Conservation (phyloP, 1,140 invertebrate species). For the Drusus annulatus region DNA sequence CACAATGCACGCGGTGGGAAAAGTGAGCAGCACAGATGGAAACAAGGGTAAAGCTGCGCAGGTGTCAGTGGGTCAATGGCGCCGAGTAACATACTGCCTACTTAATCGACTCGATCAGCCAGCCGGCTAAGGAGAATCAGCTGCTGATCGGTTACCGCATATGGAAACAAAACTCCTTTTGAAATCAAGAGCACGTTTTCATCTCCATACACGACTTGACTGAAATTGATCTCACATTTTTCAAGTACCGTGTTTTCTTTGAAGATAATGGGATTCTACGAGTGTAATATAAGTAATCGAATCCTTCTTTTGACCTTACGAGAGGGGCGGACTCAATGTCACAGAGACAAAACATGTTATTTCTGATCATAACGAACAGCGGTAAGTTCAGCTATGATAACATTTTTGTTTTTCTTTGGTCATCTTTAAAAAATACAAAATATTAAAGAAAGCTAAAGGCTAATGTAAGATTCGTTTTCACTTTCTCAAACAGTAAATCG, state of each 20-base stretch:
- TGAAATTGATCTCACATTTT: neutral
- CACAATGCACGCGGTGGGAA: slow-evolving; percentile 30
- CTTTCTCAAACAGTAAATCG: no score
- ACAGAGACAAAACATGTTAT: no score
- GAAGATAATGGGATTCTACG: neutral
- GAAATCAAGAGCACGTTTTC: neutral
- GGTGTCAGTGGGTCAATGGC: slow-evolving; percentile 41
- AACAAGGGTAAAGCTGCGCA: slow-evolving; percentile 23
- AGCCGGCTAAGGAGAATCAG: neutral
- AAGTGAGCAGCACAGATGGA: slow-evolving; percentile 20
- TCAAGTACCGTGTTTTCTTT: neutral
- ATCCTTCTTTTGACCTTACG: neutral
- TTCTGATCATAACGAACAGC: no score
- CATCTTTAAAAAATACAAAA: no score
- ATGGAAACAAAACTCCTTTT: neutral
- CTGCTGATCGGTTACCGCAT: neutral
- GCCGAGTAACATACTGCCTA: neutral
- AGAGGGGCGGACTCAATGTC: no score
- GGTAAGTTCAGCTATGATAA: no score
- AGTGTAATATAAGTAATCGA: neutral
- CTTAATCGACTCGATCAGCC: neutral
- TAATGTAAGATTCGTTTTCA: no score
- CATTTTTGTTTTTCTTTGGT: no score
- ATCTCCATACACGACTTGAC: neutral
- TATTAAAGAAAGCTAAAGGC: no score